A percentile compares a stretch with the other conserved stretches of the same genome.
These are phyloP conservation scores for Synanthedon vespiformis DNA, from an alignment of 2,888 invertebrate species.

Conservation along the genomic window DNA sequence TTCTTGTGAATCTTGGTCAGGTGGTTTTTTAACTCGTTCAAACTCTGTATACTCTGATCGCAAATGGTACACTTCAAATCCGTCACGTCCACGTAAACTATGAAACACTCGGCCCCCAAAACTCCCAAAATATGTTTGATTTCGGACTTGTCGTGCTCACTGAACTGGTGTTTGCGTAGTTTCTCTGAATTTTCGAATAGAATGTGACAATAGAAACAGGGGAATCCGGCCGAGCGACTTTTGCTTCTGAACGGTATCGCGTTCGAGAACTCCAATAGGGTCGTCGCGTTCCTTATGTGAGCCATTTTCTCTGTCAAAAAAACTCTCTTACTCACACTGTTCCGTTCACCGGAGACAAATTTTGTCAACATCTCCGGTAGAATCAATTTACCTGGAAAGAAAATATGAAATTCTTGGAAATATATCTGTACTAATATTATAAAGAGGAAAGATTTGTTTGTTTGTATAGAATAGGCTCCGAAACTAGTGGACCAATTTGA, in stretches of 20 bases:
- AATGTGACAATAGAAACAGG: constrained; percentile 4
- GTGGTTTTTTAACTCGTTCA: constrained; percentile 3
- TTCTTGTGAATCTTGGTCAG: constrained; percentile 4
- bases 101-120: constrained; percentile 2
- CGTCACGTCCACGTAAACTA: constrained; percentile 6
- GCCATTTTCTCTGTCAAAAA: not conserved
- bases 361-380: not conserved
- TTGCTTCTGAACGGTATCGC: constrained; percentile 4
- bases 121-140: constrained; percentile 1
- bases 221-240: not conserved
- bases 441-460: too few species aligned
- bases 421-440: too few species aligned
- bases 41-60: not conserved
- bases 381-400: constrained; percentile 24
- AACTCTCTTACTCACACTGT: not conserved
- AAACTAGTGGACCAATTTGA: too few species aligned
- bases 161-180: not conserved
- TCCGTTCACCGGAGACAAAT: not conserved
- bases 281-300: constrained; percentile 1
- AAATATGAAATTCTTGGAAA: not conserved
- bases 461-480: too few species aligned
- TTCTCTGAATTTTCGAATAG: not conserved
- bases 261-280: constrained; percentile 2
- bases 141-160: constrained; percentile 1
- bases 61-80: constrained; percentile 6